phyloP scores from a whole-genome alignment of 2,113 vertebrate genomes.

The Pteropus alecto region DNA sequence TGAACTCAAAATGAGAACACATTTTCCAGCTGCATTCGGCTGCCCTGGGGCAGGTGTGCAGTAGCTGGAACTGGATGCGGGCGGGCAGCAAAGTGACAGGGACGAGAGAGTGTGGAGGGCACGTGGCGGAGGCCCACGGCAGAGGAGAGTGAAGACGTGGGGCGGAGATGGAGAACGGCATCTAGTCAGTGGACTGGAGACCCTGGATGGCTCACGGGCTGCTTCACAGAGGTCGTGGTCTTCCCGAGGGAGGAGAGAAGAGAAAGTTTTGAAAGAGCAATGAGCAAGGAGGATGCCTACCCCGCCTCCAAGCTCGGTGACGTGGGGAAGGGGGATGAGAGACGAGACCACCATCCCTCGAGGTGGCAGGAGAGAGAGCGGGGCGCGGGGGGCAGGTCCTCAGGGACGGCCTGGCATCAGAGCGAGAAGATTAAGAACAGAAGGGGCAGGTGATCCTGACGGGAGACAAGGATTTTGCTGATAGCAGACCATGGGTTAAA shows the following conservation, averaged over 20 bases:
- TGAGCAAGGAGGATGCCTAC: neutral
- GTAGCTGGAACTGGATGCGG: neutral
- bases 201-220: neutral
- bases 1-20: rapidly evolving
- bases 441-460: rapidly evolving
- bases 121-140: rapidly evolving
- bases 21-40: neutral
- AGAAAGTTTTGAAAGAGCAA: neutral
- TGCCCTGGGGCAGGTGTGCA: neutral
- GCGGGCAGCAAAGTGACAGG: neutral
- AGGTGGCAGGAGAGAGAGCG: rapidly evolving
- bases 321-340: rapidly evolving
- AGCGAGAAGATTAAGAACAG: neutral
- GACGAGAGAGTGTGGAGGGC: neutral
- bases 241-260: neutral
- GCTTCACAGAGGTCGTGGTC: neutral
- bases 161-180: neutral
- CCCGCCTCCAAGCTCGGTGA: neutral
- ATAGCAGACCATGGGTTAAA: neutral
- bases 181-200: neutral
- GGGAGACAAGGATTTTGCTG: neutral
- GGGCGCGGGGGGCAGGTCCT: neutral
- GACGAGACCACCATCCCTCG: rapidly evolving
- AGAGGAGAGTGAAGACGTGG: neutral
- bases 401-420: neutral